phyloP scores from a whole-genome alignment of 2,797 vertebrate species.

The Crenichthys baileyi region DNA sequence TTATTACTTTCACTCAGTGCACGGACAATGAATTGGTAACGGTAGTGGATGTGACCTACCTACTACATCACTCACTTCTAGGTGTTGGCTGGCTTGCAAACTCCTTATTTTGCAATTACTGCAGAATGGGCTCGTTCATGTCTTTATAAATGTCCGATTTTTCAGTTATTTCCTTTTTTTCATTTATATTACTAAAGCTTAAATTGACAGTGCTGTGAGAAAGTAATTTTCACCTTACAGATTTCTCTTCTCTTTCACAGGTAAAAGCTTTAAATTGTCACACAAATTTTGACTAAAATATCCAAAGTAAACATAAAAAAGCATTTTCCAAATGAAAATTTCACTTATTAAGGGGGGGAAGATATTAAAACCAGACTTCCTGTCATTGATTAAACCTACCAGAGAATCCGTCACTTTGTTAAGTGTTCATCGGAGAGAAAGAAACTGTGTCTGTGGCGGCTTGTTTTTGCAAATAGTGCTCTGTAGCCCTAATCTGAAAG shows the following conservation, averaged over 20 bases:
- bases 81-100: conserved; percentile 33
- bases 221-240: not conserved
- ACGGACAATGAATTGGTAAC: conserved; percentile 56
- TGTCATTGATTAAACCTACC: not conserved
- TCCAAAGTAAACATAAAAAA: not conserved
- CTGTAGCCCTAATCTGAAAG: too few species aligned
- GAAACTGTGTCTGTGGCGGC: too few species aligned
- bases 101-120: conserved; percentile 18
- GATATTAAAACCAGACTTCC: not conserved
- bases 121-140: not conserved
- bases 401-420: not conserved
- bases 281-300: not conserved
- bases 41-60: conserved; percentile 52
- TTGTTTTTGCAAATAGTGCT: too few species aligned
- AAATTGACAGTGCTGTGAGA: not conserved
- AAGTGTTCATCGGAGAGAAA: too few species aligned
- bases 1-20: conserved; percentile 68
- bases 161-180: conserved; percentile 1
- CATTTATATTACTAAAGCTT: not conserved
- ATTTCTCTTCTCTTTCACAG: not conserved
- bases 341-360: not conserved
- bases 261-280: not conserved
- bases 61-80: conserved; percentile 32
- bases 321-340: not conserved
- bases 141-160: conserved; percentile 9